phyloP scores from a whole-genome alignment of 2,113 vertebrate species.

The Cyprinodon tularosa region DNA sequence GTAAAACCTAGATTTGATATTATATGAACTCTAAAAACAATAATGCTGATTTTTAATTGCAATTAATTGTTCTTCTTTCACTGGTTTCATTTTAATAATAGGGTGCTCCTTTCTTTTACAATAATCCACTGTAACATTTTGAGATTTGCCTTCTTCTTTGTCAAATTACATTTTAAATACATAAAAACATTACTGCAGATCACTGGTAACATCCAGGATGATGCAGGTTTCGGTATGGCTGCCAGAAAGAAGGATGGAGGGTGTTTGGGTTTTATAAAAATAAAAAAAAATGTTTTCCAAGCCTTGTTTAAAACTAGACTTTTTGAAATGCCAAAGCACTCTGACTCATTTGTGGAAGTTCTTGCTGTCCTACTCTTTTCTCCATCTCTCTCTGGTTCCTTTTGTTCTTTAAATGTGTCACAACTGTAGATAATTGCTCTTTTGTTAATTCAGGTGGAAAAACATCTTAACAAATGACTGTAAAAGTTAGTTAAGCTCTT shows the following conservation, averaged over 20 bases:
- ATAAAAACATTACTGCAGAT: neutral
- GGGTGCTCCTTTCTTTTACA: too few relatives aligned
- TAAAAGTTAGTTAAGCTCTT: conserved; percentile 7
- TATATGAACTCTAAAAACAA: neutral
- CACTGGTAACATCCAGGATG: neutral
- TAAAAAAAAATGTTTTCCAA: too few relatives aligned
- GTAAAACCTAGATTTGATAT: neutral
- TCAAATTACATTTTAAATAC: neutral
- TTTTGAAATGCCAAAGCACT: neutral
- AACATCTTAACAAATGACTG: conserved; percentile 5
- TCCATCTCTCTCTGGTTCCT: conserved; percentile 12
- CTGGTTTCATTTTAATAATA: neutral
- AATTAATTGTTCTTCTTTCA: neutral
- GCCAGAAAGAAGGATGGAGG: neutral
- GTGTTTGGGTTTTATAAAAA: neutral
- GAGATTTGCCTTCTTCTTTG: neutral
- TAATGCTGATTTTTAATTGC: neutral
- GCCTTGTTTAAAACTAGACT: neutral
- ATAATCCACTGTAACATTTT: neutral
- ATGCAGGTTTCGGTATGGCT: too few relatives aligned
- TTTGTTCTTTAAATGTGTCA: conserved; percentile 8
- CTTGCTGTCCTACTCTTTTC: neutral
- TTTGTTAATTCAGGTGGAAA: conserved; percentile 18
- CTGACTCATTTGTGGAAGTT: conserved; percentile 9
- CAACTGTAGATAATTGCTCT: neutral